phyloP scores from a whole-genome alignment of 2,797 vertebrate species.

The Liasis olivaceus region DNA sequence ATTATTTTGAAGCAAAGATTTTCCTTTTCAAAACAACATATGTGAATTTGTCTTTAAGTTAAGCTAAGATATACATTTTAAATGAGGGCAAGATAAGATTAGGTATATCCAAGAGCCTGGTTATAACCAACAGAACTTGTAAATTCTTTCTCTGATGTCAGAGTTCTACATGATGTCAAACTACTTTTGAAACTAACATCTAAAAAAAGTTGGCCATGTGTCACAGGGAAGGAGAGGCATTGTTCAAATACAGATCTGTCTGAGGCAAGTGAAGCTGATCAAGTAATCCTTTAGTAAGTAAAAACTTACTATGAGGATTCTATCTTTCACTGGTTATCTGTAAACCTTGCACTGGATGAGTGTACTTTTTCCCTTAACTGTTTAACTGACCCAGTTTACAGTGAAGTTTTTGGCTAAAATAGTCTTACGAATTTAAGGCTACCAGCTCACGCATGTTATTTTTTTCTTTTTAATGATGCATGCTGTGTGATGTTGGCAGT shows the following conservation, averaged over 20 bases:
- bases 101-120: background rate
- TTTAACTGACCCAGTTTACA: conserved; percentile 35
- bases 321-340: background rate
- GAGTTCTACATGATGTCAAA: background rate
- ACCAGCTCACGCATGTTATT: conserved; percentile 29
- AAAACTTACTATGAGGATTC: background rate
- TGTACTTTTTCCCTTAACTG: conserved; percentile 17
- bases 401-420: conserved; percentile 26
- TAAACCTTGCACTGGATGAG: conserved; percentile 2
- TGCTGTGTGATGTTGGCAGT: conserved; percentile 10
- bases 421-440: background rate
- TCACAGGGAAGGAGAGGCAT: background rate
- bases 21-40: background rate
- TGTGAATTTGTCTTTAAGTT: background rate
- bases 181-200: background rate
- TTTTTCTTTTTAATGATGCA: conserved; percentile 47
- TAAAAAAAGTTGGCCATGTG: background rate
- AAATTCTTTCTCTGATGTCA: background rate
- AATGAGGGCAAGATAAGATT: background rate
- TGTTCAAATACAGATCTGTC: background rate
- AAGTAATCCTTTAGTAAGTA: background rate
- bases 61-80: background rate
- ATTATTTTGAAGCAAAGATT: background rate
- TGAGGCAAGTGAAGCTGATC: background rate
- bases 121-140: background rate